Evolutionary conservation across 1,140 invertebrate species (phyloP).

Genomic region (Cyclargus thomasi): DNA sequence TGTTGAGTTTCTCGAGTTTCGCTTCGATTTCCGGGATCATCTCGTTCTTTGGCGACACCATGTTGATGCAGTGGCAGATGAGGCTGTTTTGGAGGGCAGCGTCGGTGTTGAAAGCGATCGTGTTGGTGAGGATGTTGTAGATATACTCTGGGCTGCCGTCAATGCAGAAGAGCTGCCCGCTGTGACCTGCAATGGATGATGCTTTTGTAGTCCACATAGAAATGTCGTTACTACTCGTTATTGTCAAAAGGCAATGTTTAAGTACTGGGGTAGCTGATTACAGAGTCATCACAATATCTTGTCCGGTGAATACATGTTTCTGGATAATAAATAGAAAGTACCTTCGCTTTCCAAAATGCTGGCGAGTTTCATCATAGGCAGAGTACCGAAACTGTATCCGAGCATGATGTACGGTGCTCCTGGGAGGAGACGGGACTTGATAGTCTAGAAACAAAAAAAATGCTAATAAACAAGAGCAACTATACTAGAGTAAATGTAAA

Average conservation of each 20-base stretch:
- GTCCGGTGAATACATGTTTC: neutral
- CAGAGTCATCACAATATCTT: too few species aligned
- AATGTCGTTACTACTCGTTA: too few species aligned
- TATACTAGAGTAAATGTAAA: too few species aligned
- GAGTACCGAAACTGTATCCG: conserved; percentile 81
- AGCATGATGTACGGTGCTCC: conserved; percentile 77
- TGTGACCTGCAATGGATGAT: conserved; percentile 53
- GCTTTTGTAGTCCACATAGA: neutral
- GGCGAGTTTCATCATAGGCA: conserved; percentile 76
- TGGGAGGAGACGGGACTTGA: conserved; percentile 72
- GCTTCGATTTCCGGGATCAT: conserved; percentile 60
- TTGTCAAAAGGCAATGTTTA: too few species aligned
- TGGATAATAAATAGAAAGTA: conserved; percentile 10
- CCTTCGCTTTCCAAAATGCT: conserved; percentile 76
- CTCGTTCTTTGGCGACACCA: conserved; percentile 73
- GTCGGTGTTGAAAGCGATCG: conserved; percentile 63
- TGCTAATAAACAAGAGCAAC: too few species aligned
- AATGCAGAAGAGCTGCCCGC: conserved; percentile 75
- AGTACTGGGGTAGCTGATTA: too few species aligned
- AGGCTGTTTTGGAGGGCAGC: conserved; percentile 74
- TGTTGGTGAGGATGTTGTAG: conserved; percentile 59
- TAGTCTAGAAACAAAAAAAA: conserved; percentile 39
- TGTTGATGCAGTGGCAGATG: conserved; percentile 71
- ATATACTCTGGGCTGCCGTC: conserved; percentile 78
- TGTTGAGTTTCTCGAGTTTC: conserved; percentile 75